These are phyloP conservation scores for Rhagonycha lutea DNA, from an alignment of 2,888 invertebrate species.

Conservation along the genomic window DNA sequence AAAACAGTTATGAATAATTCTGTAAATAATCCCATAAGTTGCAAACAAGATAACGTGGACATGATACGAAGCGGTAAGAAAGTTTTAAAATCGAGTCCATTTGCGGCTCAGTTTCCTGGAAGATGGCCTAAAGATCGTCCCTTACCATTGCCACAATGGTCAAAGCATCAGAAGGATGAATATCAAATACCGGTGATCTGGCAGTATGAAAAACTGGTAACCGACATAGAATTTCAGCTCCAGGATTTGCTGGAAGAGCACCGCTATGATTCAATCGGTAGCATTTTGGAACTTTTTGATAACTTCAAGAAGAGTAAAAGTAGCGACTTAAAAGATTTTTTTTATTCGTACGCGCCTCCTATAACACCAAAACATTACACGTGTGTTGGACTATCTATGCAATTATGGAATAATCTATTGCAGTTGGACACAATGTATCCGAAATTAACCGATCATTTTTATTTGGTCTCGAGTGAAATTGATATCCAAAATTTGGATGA, in stretches of 20 bases:
- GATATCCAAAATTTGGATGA: constrained; percentile 67
- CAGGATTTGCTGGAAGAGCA: constrained; percentile 81
- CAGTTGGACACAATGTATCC: constrained; percentile 67
- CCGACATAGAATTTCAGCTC: constrained; percentile 77
- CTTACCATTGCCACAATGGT: constrained; percentile 79
- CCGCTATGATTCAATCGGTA: constrained; percentile 88
- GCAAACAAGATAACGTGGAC: too few species aligned
- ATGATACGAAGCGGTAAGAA: too few species aligned
- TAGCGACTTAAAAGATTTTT: constrained; percentile 71
- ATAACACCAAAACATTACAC: constrained; percentile 81
- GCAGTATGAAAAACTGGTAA: constrained; percentile 79
- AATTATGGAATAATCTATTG: constrained; percentile 70
- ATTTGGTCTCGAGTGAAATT: constrained; percentile 87
- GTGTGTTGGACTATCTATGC: constrained; percentile 86
- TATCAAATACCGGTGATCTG: constrained; percentile 59
- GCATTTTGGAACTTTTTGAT: constrained; percentile 74
- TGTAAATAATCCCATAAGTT: too few species aligned
- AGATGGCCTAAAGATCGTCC: constrained; percentile 72
- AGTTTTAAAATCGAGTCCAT: too few species aligned
- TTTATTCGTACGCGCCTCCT: constrained; percentile 71
- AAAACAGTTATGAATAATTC: too few species aligned
- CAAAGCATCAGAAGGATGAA: constrained; percentile 55
- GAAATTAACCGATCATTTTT: constrained; percentile 68
- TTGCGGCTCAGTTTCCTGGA: constrained; percentile 54
- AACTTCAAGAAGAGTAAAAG: constrained; percentile 66